phyloP scores from a whole-genome alignment of 2,797 vertebrate genomes.

The Centroberyx gerrardi region DNA sequence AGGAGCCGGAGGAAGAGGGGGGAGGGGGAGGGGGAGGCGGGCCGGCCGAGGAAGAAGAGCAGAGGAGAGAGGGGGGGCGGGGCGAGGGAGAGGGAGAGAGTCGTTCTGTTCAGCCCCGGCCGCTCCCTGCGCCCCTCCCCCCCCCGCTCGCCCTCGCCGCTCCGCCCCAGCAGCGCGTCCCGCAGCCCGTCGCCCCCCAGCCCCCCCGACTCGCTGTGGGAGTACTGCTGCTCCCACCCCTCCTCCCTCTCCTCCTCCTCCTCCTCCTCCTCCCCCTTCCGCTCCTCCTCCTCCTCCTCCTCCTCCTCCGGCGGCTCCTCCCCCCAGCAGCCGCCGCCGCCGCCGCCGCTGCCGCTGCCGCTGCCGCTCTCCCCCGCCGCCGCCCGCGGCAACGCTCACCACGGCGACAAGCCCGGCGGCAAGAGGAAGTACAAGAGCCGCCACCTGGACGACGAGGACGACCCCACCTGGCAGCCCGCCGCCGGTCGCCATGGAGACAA shows the following conservation, averaged over 20 bases:
- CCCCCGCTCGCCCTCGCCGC: conserved; percentile 31
- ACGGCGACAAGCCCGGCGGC: conserved; percentile 90
- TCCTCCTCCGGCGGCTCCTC: conserved; percentile 5
- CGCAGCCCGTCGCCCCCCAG: conserved; percentile 44
- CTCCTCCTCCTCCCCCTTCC: conserved; percentile 25
- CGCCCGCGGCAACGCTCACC: neutral
- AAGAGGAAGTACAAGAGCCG: conserved; percentile 95
- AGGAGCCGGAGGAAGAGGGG: neutral
- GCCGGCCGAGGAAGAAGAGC: conserved; percentile 28
- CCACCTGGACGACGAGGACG: conserved; percentile 87
- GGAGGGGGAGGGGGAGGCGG: conserved; percentile 8
- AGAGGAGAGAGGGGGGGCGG: neutral
- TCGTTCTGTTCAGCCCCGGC: conserved; percentile 61
- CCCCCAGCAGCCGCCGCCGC: no score
- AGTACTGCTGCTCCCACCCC: conserved; percentile 35
- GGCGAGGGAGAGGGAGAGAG: conserved; percentile 38
- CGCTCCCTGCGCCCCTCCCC: conserved; percentile 65
- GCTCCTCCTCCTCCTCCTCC: conserved; percentile 18
- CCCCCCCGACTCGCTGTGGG: conserved; percentile 41
- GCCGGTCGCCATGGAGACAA: conserved; percentile 60
- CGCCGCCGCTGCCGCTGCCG: neutral
- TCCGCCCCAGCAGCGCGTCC: conserved; percentile 48
- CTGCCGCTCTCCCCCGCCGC: conserved; percentile 18
- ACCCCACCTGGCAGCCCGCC: conserved; percentile 66
- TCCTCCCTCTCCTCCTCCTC: conserved; percentile 47